These are phyloP conservation scores for Caenorhabditis remanei DNA, from an alignment of 1,140 invertebrate species.

Conservation along the genomic window DNA sequence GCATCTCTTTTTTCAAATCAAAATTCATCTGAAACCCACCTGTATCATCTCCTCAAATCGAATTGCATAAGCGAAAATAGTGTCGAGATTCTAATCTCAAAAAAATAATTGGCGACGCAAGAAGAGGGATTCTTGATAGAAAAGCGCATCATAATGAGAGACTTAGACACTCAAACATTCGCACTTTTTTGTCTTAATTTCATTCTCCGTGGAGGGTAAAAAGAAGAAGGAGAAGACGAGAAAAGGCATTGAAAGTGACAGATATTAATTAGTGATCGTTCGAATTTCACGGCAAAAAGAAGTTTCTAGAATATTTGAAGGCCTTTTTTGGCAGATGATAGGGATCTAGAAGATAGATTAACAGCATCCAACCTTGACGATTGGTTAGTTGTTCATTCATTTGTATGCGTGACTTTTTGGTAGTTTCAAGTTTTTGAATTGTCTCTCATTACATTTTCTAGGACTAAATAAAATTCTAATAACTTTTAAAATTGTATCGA, in stretches of 20 bases:
- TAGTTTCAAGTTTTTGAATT: no score
- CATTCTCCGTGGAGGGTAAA: neutral
- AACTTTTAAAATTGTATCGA: no score
- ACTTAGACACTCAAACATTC: conserved; percentile 17
- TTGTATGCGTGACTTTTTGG: no score
- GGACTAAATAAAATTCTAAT: no score
- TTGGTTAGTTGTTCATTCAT: neutral
- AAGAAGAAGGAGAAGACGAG: neutral
- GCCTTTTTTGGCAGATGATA: neutral
- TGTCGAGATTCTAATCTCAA: conserved; percentile 36
- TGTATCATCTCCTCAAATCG: no score
- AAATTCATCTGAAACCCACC: no score
- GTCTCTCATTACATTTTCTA: no score
- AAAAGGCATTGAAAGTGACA: conserved; percentile 20
- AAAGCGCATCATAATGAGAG: conserved; percentile 24
- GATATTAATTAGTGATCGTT: conserved; percentile 52
- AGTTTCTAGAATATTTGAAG: conserved; percentile 5
- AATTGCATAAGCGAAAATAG: conserved; percentile 10
- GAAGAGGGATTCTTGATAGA: conserved; percentile 16
- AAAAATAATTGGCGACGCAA: neutral
- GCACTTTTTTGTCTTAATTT: neutral
- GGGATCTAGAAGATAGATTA: neutral
- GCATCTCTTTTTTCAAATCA: no score
- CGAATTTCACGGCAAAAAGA: conserved; percentile 8
- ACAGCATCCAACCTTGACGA: neutral